phyloP scores from a whole-genome alignment of 2,113 vertebrate genomes.

The Acinonyx jubatus region DNA sequence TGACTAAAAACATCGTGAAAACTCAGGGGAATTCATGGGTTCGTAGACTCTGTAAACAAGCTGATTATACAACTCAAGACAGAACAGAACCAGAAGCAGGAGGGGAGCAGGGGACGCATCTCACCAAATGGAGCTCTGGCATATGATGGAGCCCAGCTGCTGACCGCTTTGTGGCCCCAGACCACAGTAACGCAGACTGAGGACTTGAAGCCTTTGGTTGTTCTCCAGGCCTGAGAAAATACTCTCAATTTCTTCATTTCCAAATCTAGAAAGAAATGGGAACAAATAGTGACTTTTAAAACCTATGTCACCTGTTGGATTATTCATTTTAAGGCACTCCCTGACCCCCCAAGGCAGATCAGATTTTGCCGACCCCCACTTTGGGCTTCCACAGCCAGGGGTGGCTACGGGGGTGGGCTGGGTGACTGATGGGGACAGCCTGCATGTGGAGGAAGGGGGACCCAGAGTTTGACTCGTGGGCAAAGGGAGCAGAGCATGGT shows the following conservation, averaged over 20 bases:
- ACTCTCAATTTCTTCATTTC: conserved; percentile 73
- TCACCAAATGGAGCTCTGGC: conserved; percentile 79
- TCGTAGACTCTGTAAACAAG: not conserved
- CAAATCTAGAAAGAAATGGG: conserved; percentile 72
- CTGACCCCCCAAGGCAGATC: too few species aligned
- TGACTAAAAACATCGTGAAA: not conserved
- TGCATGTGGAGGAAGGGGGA: not conserved
- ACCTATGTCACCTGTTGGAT: too few species aligned
- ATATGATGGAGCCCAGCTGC: conserved; percentile 53
- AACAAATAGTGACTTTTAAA: not conserved
- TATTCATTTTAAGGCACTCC: not conserved
- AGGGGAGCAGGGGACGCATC: accelerated
- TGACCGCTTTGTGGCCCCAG: conserved; percentile 77
- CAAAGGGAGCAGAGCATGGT: not conserved
- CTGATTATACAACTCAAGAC: not conserved
- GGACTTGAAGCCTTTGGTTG: conserved; percentile 65
- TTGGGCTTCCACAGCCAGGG: not conserved
- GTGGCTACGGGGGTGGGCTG: not conserved
- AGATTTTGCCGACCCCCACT: not conserved
- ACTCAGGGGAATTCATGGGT: not conserved
- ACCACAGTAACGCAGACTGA: conserved; percentile 82
- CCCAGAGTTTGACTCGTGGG: not conserved
- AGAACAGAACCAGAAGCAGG: not conserved
- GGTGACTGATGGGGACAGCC: accelerated
- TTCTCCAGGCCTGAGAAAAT: conserved; percentile 77